phyloP scores from a whole-genome alignment of 2,113 vertebrate species.

The Thermophis baileyi region DNA sequence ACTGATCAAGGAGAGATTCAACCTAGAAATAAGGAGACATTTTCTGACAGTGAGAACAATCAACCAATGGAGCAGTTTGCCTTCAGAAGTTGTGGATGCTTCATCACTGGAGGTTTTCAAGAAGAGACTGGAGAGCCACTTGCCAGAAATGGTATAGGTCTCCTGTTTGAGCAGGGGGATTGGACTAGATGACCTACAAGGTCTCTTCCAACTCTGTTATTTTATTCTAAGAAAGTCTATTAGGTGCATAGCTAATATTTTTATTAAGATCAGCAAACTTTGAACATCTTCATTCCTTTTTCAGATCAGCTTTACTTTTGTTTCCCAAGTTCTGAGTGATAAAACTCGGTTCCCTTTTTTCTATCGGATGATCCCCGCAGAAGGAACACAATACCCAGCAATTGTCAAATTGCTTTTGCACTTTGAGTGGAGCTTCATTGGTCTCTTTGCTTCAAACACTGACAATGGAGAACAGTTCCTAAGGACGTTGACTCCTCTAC shows the following conservation, averaged over 20 bases:
- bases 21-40: too few species aligned
- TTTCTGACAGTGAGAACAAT: too few species aligned
- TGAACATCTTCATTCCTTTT: background rate
- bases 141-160: too few species aligned
- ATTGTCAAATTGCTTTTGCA: constrained; percentile 9
- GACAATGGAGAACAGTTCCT: constrained; percentile 6
- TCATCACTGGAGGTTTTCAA: too few species aligned
- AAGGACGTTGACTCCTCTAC: background rate
- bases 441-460: background rate
- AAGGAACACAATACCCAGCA: background rate
- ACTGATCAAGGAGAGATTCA: too few species aligned
- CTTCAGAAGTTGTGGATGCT: too few species aligned
- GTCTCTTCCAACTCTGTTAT: too few species aligned
- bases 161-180: too few species aligned
- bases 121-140: too few species aligned
- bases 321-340: background rate
- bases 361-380: background rate
- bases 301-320: background rate
- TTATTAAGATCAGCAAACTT: too few species aligned
- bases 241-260: background rate
- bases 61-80: too few species aligned
- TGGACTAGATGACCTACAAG: too few species aligned
- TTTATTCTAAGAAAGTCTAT: background rate
- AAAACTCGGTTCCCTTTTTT: background rate
- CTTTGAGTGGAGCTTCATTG: constrained; percentile 27